Evolutionary conservation across 2,888 invertebrate genomes (phyloP), one percentile per base, ranked within the genome.

Genomic region (Heteromurus nitidus): DNA sequence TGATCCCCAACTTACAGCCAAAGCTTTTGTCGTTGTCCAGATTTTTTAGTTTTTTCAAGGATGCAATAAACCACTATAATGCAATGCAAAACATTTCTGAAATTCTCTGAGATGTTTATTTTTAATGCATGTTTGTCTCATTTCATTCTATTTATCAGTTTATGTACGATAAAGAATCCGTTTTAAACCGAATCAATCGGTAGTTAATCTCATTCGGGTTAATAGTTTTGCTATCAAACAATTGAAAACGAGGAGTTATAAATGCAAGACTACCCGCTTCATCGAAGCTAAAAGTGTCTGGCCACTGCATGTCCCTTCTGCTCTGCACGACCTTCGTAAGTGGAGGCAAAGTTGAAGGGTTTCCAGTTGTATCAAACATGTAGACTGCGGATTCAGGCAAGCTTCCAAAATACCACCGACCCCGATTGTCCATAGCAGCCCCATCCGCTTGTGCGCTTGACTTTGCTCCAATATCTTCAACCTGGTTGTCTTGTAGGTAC

Each of bases 401-500:
- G 16, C 67, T 68, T 1, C 69, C 77, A 53, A 62, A 77, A 26
- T 58, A 77, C 69, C 60, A 69, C 13, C 68, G 77, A 18, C 77
- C 77, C 13, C 42, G 20, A 18, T 69, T 47, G 42, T 77, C 77
- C 77, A 77, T 77, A 7, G 77, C 77, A 18, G 50, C 28, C 13
- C 69, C 69, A 26, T 77, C 77, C 13, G 68, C 47, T 28, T 77
- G 77, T 26, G 75, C 75, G 20, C 24, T 65, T 13, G 76, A 65
- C 22, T 76, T 76, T 2, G 18, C 24, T 31, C 76, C 76, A 5
- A 76, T 36, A 30, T 76, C 76, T n/a, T 44, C 26, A 16, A 76
- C 36, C 0, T 24, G 42, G n/a, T 20, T 47, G 16, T 55, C 58
- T 1, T 55, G 55, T n/a, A 76, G 42, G 2, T 20, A 24, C 3